Evolutionary conservation across 2,797 vertebrate species (phyloP).

Genomic region (Bucorvus abyssinicus): DNA sequence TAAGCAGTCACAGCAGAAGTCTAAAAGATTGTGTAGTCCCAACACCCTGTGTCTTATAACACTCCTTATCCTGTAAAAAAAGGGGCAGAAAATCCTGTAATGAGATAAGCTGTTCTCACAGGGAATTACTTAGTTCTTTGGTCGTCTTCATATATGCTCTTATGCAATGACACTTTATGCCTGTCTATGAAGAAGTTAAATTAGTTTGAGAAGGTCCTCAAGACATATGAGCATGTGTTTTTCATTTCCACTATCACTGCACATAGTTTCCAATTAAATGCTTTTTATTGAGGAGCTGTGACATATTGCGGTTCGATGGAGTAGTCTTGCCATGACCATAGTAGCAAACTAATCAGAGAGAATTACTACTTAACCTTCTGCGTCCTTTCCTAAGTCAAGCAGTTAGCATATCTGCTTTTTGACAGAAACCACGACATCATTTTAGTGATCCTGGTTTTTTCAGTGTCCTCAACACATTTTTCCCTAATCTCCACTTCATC

Average conservation of each 20-base stretch:
- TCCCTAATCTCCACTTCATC: background rate
- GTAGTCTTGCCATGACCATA: background rate
- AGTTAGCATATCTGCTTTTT: background rate
- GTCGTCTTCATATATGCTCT: background rate
- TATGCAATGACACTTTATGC: background rate
- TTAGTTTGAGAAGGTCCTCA: background rate
- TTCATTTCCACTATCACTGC: background rate
- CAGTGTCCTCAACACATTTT: background rate
- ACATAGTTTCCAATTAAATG: background rate
- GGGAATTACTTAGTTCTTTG: background rate
- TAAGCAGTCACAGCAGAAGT: background rate
- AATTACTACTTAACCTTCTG: background rate
- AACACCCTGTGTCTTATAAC: background rate
- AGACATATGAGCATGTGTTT: fast-evolving
- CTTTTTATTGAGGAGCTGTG: background rate
- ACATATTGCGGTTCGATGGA: background rate
- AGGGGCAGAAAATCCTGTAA: background rate
- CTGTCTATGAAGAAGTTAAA: background rate
- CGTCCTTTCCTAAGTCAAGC: background rate
- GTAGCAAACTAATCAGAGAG: background rate
- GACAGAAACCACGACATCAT: background rate
- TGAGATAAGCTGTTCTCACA: background rate
- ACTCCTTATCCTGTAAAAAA: background rate
- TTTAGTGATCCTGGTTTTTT: background rate
- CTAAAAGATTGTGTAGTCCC: background rate